Conservation (phyloP, 2,888 invertebrate genomes). For the Uropetala carovei region DNA sequence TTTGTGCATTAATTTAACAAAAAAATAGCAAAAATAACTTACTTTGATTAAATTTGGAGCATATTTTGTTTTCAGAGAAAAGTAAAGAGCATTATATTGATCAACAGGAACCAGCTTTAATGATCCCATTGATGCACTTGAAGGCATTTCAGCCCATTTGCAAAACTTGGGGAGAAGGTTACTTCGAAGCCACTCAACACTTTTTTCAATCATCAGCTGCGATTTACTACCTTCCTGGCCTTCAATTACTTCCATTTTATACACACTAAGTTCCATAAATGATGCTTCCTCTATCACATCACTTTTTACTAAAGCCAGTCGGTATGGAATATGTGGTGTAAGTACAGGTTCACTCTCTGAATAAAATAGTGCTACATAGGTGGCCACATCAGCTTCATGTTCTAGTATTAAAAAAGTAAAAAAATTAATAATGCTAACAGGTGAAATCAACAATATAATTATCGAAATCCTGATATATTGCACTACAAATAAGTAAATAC, state of each 20-base stretch:
- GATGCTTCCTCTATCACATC: slow-evolving; percentile 72
- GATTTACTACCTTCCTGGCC: slow-evolving; percentile 59
- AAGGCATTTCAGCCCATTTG: slow-evolving; percentile 77
- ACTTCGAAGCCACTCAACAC: slow-evolving; percentile 77
- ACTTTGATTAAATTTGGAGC: slow-evolving; percentile 85
- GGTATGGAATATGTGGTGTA: slow-evolving; percentile 75
- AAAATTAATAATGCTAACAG: background rate
- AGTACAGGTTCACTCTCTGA: background rate
- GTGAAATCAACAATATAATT: background rate
- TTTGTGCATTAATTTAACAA: background rate
- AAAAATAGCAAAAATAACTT: slow-evolving; percentile 67
- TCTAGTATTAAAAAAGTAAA: slow-evolving; percentile 21
- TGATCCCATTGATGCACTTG: slow-evolving; percentile 75
- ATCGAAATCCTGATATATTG: background rate
- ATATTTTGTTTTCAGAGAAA: slow-evolving; percentile 86
- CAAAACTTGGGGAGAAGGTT: slow-evolving; percentile 79
- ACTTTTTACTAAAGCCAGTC: slow-evolving; percentile 71
- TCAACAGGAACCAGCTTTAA: slow-evolving; percentile 82
- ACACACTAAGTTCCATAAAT: slow-evolving; percentile 69
- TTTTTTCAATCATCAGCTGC: slow-evolving; percentile 67
- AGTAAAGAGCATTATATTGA: slow-evolving; percentile 84
- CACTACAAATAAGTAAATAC: background rate
- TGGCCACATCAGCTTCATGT: slow-evolving; percentile 54
- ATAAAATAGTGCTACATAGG: slow-evolving; percentile 70
- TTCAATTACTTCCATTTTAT: slow-evolving; percentile 73